Evolutionary conservation across 2,113 vertebrate species (phyloP), one percentile per base, ranked within the genome.

Genomic region (Monopterus albus): DNA sequence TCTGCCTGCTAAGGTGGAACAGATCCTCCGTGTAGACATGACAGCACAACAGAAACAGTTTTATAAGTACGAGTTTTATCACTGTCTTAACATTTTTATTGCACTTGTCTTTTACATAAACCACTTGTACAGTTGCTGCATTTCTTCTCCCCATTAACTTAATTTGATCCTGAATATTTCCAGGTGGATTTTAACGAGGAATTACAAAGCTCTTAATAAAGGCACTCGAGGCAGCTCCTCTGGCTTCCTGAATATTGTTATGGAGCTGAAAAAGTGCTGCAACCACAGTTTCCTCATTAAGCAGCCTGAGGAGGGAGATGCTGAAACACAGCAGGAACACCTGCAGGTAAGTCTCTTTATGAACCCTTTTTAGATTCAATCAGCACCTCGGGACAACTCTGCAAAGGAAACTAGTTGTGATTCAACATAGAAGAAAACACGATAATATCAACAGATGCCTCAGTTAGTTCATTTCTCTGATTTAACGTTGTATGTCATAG

Each of bases 161-260:
- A 0, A 63, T 60, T 56, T 74, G 25, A 78, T 67, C 14, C 50
- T 36, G 8, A 42, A 72, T 86, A 39, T 57, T 79, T 87, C 33
- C 86, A 99, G 98, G 82, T 99, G 97, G 97, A 98, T 99, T 89
- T 93, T 99, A 81, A 99, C 97, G n/a, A 95, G 98, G 85, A 99
- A 99, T 90, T 99, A 95, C 88, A 97, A 94, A 92, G 98, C 98
- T 52, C 94, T 99, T 53, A 91, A 94, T 60, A 99, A 97, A 89
- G 97, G 97, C 75, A 94, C 92, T 0, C 90, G 95, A 23, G 97
- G 97, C 52, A 98, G 97, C 82, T 98, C 98, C 1, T 95, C 96
- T 0, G 97, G 98, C 59, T 99, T 99, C 85, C 94, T 99, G 25
- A 99, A 99, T 82, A 99, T 99, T 0, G 96, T 99, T 72, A 99